Percentiles rank a stretch among this genome's conserved stretches.
phyloP scores from a whole-genome alignment of 53 echinoderm and acorn worm species.

The Glandiceps talaboti region DNA sequence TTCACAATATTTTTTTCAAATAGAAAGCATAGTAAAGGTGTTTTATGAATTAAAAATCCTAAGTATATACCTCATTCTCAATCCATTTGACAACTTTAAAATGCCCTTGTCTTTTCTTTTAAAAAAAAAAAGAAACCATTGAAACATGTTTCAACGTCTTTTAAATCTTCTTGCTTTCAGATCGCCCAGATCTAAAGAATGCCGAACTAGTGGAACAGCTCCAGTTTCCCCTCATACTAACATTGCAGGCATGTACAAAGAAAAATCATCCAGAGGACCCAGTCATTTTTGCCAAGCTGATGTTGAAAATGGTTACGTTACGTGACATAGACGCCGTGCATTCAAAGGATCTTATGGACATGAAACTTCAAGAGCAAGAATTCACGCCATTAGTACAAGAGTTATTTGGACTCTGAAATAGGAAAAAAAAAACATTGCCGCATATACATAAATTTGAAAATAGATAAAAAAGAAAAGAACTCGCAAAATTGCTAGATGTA shows the following conservation, averaged over 20 bases:
- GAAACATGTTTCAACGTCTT: too few relatives aligned
- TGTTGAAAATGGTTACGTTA: slow-evolving; percentile 85
- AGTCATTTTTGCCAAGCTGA: slow-evolving; percentile 79
- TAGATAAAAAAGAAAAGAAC: too few relatives aligned
- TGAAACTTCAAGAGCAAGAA: slow-evolving; percentile 76
- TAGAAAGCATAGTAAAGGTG: too few relatives aligned
- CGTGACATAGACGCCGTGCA: slow-evolving; percentile 88
- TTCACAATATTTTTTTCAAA: too few relatives aligned
- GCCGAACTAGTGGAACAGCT: slow-evolving; percentile 75
- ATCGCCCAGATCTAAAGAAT: slow-evolving; percentile 77
- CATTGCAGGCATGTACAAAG: slow-evolving; percentile 79
- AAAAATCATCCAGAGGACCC: slow-evolving; percentile 67
- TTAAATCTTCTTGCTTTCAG: slow-evolving; percentile 13
- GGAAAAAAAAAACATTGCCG: too few relatives aligned
- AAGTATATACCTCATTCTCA: too few relatives aligned
- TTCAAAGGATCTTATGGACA: slow-evolving; percentile 87
- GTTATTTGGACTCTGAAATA: slow-evolving; percentile 49
- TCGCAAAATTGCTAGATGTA: too few relatives aligned
- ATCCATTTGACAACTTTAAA: too few relatives aligned
- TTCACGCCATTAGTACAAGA: slow-evolving; percentile 85
- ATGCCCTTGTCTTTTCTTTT: too few relatives aligned
- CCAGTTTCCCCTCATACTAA: slow-evolving; percentile 61
- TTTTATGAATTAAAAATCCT: too few relatives aligned
- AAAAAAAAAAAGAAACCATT: too few relatives aligned
- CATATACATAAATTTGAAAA: too few relatives aligned